phyloP scores from a whole-genome alignment of 2,888 invertebrate genomes.

The Limenitis camilla region DNA sequence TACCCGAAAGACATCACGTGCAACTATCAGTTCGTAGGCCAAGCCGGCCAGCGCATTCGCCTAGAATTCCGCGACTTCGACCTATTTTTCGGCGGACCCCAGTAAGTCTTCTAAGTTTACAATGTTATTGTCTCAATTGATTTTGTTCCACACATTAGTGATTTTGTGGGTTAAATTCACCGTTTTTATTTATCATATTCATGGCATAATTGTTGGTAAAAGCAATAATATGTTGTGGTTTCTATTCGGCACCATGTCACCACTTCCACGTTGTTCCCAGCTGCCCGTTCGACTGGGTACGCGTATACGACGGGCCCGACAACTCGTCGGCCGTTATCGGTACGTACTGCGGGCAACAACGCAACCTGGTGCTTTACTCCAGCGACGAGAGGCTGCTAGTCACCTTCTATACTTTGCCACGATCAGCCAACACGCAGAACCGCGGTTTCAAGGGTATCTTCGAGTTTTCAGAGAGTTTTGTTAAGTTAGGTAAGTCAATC shows the following conservation, averaged over 20 bases:
- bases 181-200: neutral
- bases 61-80: conserved; percentile 98
- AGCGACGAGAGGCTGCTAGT: conserved; percentile 93
- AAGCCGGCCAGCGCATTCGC: conserved; percentile 91
- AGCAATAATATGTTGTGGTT: too few species aligned
- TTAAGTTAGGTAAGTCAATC: conserved; percentile 89
- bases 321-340: conserved; percentile 93
- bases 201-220: neutral
- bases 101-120: conserved; percentile 79
- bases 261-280: too few species aligned
- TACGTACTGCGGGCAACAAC: conserved; percentile 97
- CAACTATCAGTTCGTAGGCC: conserved; percentile 94
- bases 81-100: conserved; percentile 97
- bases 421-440: conserved; percentile 95
- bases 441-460: conserved; percentile 98
- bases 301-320: conserved; percentile 95
- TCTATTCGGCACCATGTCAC: too few species aligned
- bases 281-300: conserved; percentile 98
- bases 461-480: conserved; percentile 98
- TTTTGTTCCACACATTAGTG: neutral
- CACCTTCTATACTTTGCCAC: conserved; percentile 91
- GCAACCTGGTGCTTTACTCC: conserved; percentile 96
- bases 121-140: neutral
- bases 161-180: neutral
- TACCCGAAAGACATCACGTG: conserved; percentile 98